Percentiles rank a stretch among this genome's conserved stretches.
Conservation (phyloP, 2,113 vertebrate species). For the Urocynchramus pylzowi region DNA sequence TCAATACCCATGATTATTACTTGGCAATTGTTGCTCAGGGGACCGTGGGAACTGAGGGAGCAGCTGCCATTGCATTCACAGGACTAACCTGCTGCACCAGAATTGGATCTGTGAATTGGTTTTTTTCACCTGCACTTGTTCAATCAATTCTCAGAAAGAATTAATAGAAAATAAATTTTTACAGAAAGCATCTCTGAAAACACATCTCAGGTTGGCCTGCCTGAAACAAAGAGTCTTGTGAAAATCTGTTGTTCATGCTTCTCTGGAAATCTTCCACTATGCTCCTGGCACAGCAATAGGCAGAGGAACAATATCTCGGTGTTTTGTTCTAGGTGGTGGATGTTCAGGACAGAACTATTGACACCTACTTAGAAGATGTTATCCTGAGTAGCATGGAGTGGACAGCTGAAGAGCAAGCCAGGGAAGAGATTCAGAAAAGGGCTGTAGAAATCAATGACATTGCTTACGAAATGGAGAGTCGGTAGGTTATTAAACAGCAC, state of each 20-base stretch:
- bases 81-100: not conserved
- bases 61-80: not conserved
- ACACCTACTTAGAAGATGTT: conserved; percentile 89
- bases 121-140: not conserved
- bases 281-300: not conserved
- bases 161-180: not conserved
- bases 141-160: not conserved
- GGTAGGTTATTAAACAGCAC: conserved; percentile 60
- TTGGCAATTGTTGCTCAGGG: not conserved
- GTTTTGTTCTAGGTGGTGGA: conserved; percentile 79
- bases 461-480: conserved; percentile 82
- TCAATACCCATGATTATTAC: not conserved
- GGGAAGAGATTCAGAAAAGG: conserved; percentile 81
- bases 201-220: not conserved
- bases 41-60: not conserved
- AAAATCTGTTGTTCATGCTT: not conserved
- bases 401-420: conserved; percentile 85
- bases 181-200: not conserved
- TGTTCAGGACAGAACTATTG: conserved; percentile 86
- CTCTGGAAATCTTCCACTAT: not conserved
- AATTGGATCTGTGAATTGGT: not conserved
- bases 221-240: not conserved
- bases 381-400: conserved; percentile 76
- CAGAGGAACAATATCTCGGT: not conserved
- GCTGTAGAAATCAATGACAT: conserved; percentile 86